A percentile compares a stretch with the other conserved stretches of the same genome.
phyloP scores from a whole-genome alignment of 2,113 vertebrate species.

The Symphodus melops region DNA sequence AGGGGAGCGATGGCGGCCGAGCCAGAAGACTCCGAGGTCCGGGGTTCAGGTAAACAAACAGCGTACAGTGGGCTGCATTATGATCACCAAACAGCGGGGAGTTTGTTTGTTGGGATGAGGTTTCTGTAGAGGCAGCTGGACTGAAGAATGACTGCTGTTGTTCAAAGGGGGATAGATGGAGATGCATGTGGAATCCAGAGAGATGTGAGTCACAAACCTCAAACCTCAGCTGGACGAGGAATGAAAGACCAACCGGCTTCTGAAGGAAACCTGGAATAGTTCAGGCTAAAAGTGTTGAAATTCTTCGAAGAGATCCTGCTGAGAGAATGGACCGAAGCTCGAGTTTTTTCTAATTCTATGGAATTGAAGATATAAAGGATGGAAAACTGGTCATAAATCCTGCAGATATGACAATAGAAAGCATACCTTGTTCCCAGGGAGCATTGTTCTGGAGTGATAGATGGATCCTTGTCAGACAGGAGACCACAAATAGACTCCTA shows the following conservation, averaged over 20 bases:
- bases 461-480: conserved; percentile 20
- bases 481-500: background rate
- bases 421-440: conserved; percentile 33
- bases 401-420: conserved; percentile 24
- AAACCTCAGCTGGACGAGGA: conserved; percentile 61
- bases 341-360: conserved; percentile 39
- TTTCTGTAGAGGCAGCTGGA: conserved; percentile 45
- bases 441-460: conserved; percentile 24
- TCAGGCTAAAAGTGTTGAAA: conserved; percentile 60
- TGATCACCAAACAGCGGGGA: conserved; percentile 46
- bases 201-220: conserved; percentile 71
- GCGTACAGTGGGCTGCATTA: conserved; percentile 40
- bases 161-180: conserved; percentile 53
- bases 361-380: conserved; percentile 43
- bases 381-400: conserved; percentile 38
- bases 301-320: conserved; percentile 50
- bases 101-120: conserved; percentile 68
- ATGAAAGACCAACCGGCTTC: conserved; percentile 48
- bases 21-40: conserved; percentile 50
- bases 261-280: conserved; percentile 69
- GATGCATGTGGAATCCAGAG: conserved; percentile 24
- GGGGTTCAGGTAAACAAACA: conserved; percentile 75
- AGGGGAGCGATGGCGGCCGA: conserved; percentile 55
- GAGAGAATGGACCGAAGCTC: conserved; percentile 46
- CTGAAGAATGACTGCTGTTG: conserved; percentile 58